phyloP scores from a whole-genome alignment of 2,888 invertebrate genomes.

The Neoascia interrupta region DNA sequence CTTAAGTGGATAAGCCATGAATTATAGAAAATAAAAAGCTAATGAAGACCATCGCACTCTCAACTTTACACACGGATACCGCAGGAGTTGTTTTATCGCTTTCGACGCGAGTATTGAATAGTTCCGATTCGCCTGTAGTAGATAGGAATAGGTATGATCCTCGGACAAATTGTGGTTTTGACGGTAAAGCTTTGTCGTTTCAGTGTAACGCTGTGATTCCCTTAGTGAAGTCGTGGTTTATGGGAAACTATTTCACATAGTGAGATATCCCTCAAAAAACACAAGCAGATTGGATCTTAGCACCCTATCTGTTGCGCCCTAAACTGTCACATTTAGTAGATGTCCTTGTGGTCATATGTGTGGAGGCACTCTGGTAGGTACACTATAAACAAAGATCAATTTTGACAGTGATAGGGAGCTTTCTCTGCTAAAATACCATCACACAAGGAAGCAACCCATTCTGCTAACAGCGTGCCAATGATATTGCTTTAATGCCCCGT shows the following conservation, averaged over 20 bases:
- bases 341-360: conserved; percentile 18
- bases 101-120: conserved; percentile 1
- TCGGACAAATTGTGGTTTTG: conserved; percentile 21
- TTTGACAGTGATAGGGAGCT: conserved; percentile 23
- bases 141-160: background rate
- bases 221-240: no score
- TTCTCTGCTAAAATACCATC: conserved; percentile 11
- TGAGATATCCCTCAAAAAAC: no score
- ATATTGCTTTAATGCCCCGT: conserved; percentile 33
- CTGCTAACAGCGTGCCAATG: conserved; percentile 22
- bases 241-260: no score
- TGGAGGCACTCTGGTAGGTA: background rate
- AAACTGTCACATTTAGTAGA: conserved; percentile 1
- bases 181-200: background rate
- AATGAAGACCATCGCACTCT: conserved; percentile 16
- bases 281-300: no score
- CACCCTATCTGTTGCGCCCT: background rate
- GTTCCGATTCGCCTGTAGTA: no score
- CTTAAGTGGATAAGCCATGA: conserved; percentile 37
- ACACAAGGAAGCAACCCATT: no score
- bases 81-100: conserved; percentile 1
- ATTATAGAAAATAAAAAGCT: conserved; percentile 43
- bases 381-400: conserved; percentile 14
- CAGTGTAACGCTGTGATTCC: no score
- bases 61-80: conserved; percentile 8